phyloP scores from a whole-genome alignment of 2,888 invertebrate genomes.

The Gymnosoma rotundatum region DNA sequence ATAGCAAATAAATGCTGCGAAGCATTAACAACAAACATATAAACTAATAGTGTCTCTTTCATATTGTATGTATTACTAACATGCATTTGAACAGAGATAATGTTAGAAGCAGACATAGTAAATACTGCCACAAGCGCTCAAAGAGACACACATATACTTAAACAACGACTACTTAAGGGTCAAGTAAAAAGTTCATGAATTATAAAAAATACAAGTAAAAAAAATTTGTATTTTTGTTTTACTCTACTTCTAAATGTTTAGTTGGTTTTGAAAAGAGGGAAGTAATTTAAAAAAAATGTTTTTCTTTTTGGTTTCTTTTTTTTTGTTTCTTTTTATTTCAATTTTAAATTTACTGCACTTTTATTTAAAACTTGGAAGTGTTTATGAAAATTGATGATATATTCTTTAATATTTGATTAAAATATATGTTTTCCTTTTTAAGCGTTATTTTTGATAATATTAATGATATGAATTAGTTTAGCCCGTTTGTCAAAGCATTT shows the following conservation, averaged over 20 bases:
- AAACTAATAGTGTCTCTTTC: neutral
- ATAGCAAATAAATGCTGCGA: neutral
- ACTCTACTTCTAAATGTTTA: neutral
- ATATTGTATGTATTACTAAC: neutral
- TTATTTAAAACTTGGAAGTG: neutral
- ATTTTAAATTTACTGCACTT: neutral
- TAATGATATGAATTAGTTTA: too few relatives aligned
- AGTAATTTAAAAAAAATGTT: conserved; percentile 25
- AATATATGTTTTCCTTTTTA: too few relatives aligned
- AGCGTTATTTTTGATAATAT: too few relatives aligned
- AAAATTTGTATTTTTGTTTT: conserved; percentile 9
- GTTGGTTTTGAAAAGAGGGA: neutral
- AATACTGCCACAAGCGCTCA: conserved; percentile 37
- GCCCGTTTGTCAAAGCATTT: too few relatives aligned
- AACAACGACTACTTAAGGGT: conserved; percentile 62
- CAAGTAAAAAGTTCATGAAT: conserved; percentile 67
- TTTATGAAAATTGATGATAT: neutral
- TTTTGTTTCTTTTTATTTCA: too few relatives aligned
- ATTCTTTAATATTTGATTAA: too few relatives aligned
- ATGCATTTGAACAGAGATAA: conserved; percentile 44
- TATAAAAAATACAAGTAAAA: conserved; percentile 40
- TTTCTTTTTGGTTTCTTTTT: neutral
- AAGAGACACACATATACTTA: neutral
- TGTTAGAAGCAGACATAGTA: conserved; percentile 34
- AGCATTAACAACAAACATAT: neutral